phyloP scores from a whole-genome alignment of 2,797 vertebrate species.

The Tympanoctomys barrerae region DNA sequence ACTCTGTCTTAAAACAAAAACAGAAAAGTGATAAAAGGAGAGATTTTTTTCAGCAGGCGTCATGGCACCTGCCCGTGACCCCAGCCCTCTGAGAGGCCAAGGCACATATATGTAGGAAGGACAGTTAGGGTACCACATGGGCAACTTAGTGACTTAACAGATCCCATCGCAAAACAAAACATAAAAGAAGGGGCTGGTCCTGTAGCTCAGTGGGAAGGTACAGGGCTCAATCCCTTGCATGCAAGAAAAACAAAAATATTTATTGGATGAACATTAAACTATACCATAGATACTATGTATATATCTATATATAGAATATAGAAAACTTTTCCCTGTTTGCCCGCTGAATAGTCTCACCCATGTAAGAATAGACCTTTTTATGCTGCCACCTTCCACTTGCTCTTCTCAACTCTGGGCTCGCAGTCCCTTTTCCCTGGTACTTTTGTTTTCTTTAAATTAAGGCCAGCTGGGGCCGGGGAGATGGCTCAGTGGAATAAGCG shows the following conservation, averaged over 20 bases:
- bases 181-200: background rate
- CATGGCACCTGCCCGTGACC: background rate
- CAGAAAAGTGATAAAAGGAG: background rate
- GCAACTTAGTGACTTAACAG: background rate
- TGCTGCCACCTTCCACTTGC: background rate
- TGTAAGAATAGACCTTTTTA: background rate
- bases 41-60: background rate
- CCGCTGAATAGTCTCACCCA: slow-evolving; percentile 29
- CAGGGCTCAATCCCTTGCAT: background rate
- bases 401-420: slow-evolving; percentile 19
- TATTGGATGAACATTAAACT: slow-evolving; percentile 39
- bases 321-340: slow-evolving; percentile 10
- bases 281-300: slow-evolving; percentile 28
- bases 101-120: background rate
- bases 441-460: slow-evolving; percentile 46
- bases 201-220: background rate
- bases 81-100: background rate
- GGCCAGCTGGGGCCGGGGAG: background rate
- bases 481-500: too few relatives aligned
- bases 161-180: background rate
- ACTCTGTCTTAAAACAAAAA: background rate
- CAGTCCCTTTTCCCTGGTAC: background rate
- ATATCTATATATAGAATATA: background rate
- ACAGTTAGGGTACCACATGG: background rate
- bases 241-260: background rate